A percentile compares a stretch with the other conserved stretches of the same genome.
Evolutionary conservation across 1,140 invertebrate species (phyloP).

Genomic region (Micrasema longulum): DNA sequence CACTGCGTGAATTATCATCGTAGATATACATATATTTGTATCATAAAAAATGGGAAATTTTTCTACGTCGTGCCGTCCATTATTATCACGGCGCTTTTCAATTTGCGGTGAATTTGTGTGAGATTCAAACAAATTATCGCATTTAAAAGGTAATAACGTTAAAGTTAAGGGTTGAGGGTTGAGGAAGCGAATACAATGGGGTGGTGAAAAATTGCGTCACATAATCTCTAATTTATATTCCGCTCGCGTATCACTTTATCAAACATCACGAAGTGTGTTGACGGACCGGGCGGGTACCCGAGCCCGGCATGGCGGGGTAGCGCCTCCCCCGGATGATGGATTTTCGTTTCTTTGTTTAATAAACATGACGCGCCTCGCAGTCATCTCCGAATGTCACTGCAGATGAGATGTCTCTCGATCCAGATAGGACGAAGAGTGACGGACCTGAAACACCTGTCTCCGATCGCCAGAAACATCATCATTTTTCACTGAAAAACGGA

Average conservation of each 20-base stretch:
- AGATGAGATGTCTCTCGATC: slow-evolving; percentile 16
- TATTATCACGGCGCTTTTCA: too few species aligned
- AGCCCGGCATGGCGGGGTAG: slow-evolving; percentile 9
- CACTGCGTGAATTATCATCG: not conserved
- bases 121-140: slow-evolving; percentile 4
- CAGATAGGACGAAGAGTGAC: not conserved
- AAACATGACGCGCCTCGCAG: slow-evolving; percentile 48
- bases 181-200: slow-evolving; percentile 47
- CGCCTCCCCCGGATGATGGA: slow-evolving; percentile 52
- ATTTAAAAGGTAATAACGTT: not conserved
- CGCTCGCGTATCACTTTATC: slow-evolving; percentile 53
- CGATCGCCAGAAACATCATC: not conserved
- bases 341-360: slow-evolving; percentile 55
- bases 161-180: slow-evolving; percentile 34
- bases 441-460: slow-evolving; percentile 4
- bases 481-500: slow-evolving; percentile 7
- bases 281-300: slow-evolving; percentile 37
- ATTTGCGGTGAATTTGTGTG: not conserved
- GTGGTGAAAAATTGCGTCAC: slow-evolving; percentile 54
- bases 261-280: slow-evolving; percentile 53
- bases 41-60: not conserved
- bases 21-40: not conserved
- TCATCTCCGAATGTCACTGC: slow-evolving; percentile 33
- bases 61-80: not conserved
- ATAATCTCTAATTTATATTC: slow-evolving; percentile 56